Conservation (phyloP, 1,140 invertebrate species). For the Heliconius hermathena region DNA sequence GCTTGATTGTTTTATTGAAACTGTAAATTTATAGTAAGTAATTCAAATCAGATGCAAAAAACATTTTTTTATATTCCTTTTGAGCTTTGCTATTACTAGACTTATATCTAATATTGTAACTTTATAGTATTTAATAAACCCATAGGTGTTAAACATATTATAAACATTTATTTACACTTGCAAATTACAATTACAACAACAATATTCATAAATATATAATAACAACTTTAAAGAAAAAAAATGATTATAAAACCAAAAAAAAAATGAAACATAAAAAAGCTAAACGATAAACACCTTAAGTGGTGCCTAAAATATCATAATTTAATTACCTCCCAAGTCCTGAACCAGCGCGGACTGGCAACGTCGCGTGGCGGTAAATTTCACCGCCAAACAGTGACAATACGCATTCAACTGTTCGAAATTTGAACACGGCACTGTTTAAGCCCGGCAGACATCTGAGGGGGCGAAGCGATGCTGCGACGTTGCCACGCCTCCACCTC, state of each 20-base stretch:
- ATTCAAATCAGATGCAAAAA: too few relatives aligned
- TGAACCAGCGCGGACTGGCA: constrained; percentile 62
- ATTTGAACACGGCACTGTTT: constrained; percentile 65
- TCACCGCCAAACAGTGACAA: constrained; percentile 69
- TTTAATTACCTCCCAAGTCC: constrained; percentile 70
- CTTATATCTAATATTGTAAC: too few relatives aligned
- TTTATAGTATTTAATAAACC: too few relatives aligned
- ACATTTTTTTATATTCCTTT: too few relatives aligned
- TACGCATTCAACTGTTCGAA: constrained; percentile 77
- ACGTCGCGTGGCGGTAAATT: constrained; percentile 67
- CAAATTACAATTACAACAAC: too few relatives aligned
- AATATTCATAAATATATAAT: too few relatives aligned
- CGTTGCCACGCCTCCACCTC: constrained; percentile 61
- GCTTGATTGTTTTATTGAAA: too few relatives aligned
- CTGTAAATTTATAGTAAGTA: too few relatives aligned
- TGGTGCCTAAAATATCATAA: constrained; percentile 52
- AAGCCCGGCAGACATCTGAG: constrained; percentile 61
- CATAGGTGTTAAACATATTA: too few relatives aligned
- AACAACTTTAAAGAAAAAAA: not conserved
- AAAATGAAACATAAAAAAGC: constrained; percentile 13
- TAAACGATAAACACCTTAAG: constrained; percentile 12
- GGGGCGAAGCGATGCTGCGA: constrained; percentile 65
- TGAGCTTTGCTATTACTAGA: too few relatives aligned
- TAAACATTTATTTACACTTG: too few relatives aligned
- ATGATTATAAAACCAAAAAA: constrained; percentile 13